Evolutionary conservation across 2,113 vertebrate species (phyloP), one percentile per base, ranked within the genome.

Genomic region (Halichoeres trimaculatus): DNA sequence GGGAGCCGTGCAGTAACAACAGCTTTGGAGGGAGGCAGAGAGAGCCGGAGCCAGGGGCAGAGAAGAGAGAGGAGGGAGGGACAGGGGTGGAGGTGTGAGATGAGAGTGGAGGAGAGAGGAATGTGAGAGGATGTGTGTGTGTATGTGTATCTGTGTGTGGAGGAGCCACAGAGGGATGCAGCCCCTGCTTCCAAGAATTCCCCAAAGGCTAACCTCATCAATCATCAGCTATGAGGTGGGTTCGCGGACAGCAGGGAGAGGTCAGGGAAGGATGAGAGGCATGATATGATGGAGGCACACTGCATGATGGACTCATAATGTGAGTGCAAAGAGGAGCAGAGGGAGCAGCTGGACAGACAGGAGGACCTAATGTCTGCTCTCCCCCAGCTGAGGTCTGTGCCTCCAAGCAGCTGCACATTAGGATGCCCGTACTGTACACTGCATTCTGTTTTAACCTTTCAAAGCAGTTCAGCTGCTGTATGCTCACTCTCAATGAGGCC

Each of bases 1-100:
- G 20, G 82, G 89, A 91, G 88, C 79, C 78, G 75, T 76, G 72
- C 89, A 81, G 87, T 86, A 91, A 89, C 88, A 89, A 86, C 91
- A 85, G 91, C 91, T 89, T 86, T 89, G 81, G 89, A 89, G 85
- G 56, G 85, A 89, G 74, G 73, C 78, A 80, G 84, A 70, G 79
- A 80, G 78, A 85, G 87, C 52, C 62, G 24, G 71, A 88, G 80
- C 36, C 51, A 81, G 74, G 61, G 62, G 64, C 62, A 80, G 67
- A 62, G 78, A 23, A 58, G 84, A 80, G 67, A 58, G 77, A 23
- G 78, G 84, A 84, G 74, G 78, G 85, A 85, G 87, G 82, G 85
- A 74, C 76, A 74, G 57, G 69, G 81, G 67, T 80, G 77, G 79
- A 66, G 72, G 62, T 76, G 80, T 68, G 82, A 85, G 85, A 88